Evolutionary conservation across 23 tunicate genomes (phyloP).

Genomic region (Ascidia mentula): DNA sequence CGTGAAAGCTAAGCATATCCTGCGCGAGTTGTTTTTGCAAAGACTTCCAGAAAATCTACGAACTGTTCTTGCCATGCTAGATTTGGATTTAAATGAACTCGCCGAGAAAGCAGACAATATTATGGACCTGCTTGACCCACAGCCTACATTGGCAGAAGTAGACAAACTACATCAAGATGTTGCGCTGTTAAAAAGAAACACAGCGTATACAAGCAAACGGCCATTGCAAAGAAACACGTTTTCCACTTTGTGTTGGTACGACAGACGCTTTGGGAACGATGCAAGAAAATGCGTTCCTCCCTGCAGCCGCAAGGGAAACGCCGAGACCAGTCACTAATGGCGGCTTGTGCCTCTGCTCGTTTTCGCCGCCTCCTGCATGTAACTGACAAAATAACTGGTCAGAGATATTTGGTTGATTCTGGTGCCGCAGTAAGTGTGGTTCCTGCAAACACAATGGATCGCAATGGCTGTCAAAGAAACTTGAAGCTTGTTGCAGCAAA

Average conservation of each 20-base stretch:
- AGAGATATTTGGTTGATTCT: background rate
- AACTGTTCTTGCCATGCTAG: background rate
- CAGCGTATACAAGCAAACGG: background rate
- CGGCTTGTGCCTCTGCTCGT: slow-evolving; percentile 1
- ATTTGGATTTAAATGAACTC: background rate
- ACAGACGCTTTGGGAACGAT: background rate
- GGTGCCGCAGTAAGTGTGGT: slow-evolving; percentile 3
- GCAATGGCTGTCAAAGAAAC: background rate
- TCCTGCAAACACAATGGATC: background rate
- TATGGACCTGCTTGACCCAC: background rate
- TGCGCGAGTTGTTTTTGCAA: too few species aligned
- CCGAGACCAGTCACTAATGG: background rate
- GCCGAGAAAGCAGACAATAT: background rate
- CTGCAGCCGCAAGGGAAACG: slow-evolving; percentile 11
- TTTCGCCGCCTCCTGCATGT: slow-evolving; percentile 11
- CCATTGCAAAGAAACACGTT: background rate
- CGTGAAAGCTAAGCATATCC: background rate
- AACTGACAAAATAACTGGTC: background rate
- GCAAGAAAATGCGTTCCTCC: slow-evolving; percentile 9
- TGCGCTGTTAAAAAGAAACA: background rate
- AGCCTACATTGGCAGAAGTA: background rate
- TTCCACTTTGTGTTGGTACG: slow-evolving; percentile 11
- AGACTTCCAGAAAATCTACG: too few species aligned
- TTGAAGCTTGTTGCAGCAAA: slow-evolving; percentile 14
- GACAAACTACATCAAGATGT: background rate